Base-by-base conservation (phyloP, 1,140 invertebrate species). In the Eriosoma lanigerum region DNA sequence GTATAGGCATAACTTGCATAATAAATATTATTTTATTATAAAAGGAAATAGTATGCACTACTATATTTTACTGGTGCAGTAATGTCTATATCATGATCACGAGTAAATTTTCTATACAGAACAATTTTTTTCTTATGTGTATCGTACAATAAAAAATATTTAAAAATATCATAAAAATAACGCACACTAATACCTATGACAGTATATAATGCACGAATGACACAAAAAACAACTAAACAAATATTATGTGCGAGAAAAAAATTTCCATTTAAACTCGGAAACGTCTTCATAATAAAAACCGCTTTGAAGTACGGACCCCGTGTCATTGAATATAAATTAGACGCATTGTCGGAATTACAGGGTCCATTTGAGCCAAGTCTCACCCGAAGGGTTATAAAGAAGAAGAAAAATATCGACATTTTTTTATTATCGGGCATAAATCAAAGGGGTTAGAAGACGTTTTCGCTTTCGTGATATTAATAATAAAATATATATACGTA, bases 261-360 rank as follows among this genome's bases (percentile, higher is more conserved):
- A 76, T 76, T 76, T 58, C 73, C 73, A 60, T 76, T 76, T 76
- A 56, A 76, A 76, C 58, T 76, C 58, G 12, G 12, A 44, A 76
- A 76, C 73, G 52, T 76, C 73, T 76, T 76, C 73, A 75, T 73
- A 52, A 9, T n/a, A 17, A 1, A 15, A 38, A 8, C 32, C 32
- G 32, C 3, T 38, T 8, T 8, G 9, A 12, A 3, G 46, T 8
- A 48, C 13, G 9, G 46, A 44, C 50, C 44, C 54, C 56, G 73
- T 76, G 73, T 76, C 73, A 56, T 44, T 76, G 73, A 76, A 76
- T 76, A 76, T 76, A 76, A 76, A 76, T 76, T 76, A 58, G 50
- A 76, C 52, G n/a, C n/a, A 76, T 76, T 76, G 73, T 58, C 29
- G 50, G 73, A 76, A 76, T 76, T 76, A 76, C 73, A 60, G 73